These are phyloP conservation scores for Agonopterix heracliana DNA, from an alignment of 2,888 invertebrate species.

Conservation along the genomic window DNA sequence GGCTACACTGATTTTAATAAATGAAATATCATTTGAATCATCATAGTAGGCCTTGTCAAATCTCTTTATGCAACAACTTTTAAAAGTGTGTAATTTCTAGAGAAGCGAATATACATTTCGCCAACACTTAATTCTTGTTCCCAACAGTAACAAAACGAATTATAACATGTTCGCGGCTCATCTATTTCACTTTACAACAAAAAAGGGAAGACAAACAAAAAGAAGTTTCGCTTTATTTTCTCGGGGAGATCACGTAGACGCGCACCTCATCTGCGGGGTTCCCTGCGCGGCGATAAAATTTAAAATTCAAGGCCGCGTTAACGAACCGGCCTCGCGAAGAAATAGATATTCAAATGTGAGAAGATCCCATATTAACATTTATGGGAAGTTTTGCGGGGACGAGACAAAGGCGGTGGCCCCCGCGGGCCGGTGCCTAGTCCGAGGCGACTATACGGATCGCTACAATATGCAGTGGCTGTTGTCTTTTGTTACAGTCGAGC, in stretches of 20 bases:
- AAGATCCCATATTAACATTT: constrained; percentile 76
- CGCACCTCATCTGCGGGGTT: constrained; percentile 70
- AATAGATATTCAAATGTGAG: constrained; percentile 77
- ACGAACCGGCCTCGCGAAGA: constrained; percentile 75
- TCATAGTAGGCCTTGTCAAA: too few relatives aligned
- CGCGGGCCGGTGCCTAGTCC: constrained; percentile 26
- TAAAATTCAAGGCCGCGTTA: constrained; percentile 77
- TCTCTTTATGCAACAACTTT: too few relatives aligned
- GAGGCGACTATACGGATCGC: constrained; percentile 10
- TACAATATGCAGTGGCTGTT: constrained; percentile 38
- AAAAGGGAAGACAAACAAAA: constrained; percentile 53
- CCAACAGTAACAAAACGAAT: background rate
- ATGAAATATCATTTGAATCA: too few relatives aligned
- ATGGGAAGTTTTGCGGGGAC: constrained; percentile 74
- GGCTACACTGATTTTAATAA: too few relatives aligned
- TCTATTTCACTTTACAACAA: constrained; percentile 40
- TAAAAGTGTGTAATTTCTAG: too few relatives aligned
- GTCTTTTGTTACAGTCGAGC: background rate
- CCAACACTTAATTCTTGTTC: too few relatives aligned
- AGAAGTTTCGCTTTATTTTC: constrained; percentile 61
- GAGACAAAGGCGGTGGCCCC: constrained; percentile 63
- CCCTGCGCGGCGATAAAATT: constrained; percentile 72
- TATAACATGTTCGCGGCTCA: constrained; percentile 21
- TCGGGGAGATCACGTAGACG: constrained; percentile 69
- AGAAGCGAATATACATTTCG: too few relatives aligned